phyloP scores from a whole-genome alignment of 2,797 vertebrate genomes.

The Enteromius argenteus region DNA sequence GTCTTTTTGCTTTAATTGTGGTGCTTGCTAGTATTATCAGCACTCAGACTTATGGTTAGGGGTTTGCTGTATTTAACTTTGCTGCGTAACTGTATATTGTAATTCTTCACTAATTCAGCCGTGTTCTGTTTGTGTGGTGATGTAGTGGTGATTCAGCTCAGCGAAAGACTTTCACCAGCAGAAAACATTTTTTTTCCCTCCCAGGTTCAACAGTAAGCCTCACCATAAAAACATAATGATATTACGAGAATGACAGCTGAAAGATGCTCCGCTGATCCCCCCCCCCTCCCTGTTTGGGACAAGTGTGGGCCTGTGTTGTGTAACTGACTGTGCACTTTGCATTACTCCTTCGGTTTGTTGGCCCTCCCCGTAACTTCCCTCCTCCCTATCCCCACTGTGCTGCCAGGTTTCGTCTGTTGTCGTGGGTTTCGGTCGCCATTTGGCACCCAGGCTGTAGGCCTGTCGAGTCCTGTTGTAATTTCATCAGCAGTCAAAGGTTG shows the following conservation, averaged over 20 bases:
- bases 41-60: neutral
- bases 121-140: slow-evolving; percentile 28
- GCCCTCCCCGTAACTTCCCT: slow-evolving; percentile 51
- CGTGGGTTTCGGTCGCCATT: slow-evolving; percentile 82
- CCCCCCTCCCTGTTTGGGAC: slow-evolving; percentile 49
- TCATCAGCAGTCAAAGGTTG: slow-evolving; percentile 70
- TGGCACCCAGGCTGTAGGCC: slow-evolving; percentile 71
- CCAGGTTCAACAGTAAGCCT: slow-evolving; percentile 33
- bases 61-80: slow-evolving; percentile 14
- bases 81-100: slow-evolving; percentile 1
- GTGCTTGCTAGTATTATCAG: neutral
- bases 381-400: slow-evolving; percentile 59
- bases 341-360: slow-evolving; percentile 71
- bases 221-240: slow-evolving; percentile 23
- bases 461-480: slow-evolving; percentile 79
- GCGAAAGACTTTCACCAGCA: slow-evolving; percentile 30
- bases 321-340: slow-evolving; percentile 77
- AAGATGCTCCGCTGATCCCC: slow-evolving; percentile 55
- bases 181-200: slow-evolving; percentile 3
- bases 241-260: slow-evolving; percentile 27
- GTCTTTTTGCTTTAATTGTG: neutral
- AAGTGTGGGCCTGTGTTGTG: slow-evolving; percentile 72
- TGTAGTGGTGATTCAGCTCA: slow-evolving; percentile 13
- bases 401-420: slow-evolving; percentile 83
- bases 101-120: neutral